Base-by-base conservation (phyloP, 2,113 vertebrate species). In the Hymenochirus boettgeri region DNA sequence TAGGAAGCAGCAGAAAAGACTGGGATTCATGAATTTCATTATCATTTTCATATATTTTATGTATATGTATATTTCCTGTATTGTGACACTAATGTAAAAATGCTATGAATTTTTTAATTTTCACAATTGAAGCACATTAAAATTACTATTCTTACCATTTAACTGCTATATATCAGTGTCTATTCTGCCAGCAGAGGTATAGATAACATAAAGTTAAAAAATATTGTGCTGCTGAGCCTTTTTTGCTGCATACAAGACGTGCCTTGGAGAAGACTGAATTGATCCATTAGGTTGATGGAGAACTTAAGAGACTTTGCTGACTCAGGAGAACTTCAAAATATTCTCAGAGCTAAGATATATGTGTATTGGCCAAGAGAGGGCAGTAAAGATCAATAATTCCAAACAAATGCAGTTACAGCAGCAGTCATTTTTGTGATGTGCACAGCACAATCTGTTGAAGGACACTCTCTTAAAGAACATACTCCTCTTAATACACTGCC, bases 361-460 rank as follows among this genome's bases (percentile, higher is more conserved):
- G 57, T 25, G 50, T 70, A 75, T 71, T 45, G 72, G 75, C 78
- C 86, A 78, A 81, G 18, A 87, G 87, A 86, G 83, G 86, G 84
- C 81, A 76, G 78, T 74, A 71, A 74, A 77, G 77, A 74, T 78
- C 76, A 80, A 66, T 50, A 50, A 37, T 69, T 69, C 65, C 65
- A 48, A 29, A 59, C 56, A 69, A 69, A 53, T 52, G 56, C 57
- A 42, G 56, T 45, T 45, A 37, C 56, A 60, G 56, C 45, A 53
- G n/a, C 50, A 45, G 56, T 52, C 65, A 69, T 33, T 59, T 69
- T 69, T 69, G 65, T 69, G 65, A 69, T 69, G 65, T 25, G 65
- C 56, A 10, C 56, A 69, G 65, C 65, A 69, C 18, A 67, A 69
- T 53, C 47, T 42, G 65, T 31, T 69, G 65, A 69, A 69, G 65